A percentile compares a stretch with the other conserved stretches of the same genome.
Evolutionary conservation across 2,888 invertebrate genomes (phyloP).

Genomic region (Dyspetes luteomarginatus): DNA sequence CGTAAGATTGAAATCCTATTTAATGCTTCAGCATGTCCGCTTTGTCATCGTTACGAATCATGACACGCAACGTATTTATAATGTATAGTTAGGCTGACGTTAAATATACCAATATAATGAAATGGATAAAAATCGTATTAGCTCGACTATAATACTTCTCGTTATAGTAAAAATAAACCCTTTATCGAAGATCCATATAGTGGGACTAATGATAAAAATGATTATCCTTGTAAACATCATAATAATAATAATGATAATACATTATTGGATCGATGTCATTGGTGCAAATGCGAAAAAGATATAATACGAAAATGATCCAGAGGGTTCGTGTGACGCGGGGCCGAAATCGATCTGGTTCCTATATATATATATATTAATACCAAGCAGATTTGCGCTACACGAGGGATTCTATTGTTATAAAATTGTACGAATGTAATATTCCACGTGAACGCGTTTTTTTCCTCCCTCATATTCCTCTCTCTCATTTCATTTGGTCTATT

Average conservation of each 20-base stretch:
- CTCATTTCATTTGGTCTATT: background rate
- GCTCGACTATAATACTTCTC: no score
- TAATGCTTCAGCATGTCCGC: background rate
- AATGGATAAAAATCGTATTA: no score
- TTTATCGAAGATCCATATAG: no score
- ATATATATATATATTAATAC: background rate
- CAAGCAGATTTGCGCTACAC: background rate
- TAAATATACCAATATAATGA: no score
- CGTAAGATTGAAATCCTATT: background rate
- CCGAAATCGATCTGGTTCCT: background rate
- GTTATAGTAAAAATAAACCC: no score
- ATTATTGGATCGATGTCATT: background rate
- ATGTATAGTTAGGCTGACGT: background rate
- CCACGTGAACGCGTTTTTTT: background rate
- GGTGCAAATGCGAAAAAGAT: background rate
- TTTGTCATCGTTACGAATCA: background rate
- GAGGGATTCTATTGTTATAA: constrained; percentile 31
- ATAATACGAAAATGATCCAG: background rate
- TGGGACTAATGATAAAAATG: no score
- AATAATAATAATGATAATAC: background rate
- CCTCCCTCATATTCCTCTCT: background rate
- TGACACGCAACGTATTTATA: background rate
- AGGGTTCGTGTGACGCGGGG: background rate
- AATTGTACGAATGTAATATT: constrained; percentile 10
- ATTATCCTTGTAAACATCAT: no score